Evolutionary conservation across 2,797 vertebrate genomes (phyloP), one percentile per base, ranked within the genome.

Genomic region (Leuciscus waleckii): DNA sequence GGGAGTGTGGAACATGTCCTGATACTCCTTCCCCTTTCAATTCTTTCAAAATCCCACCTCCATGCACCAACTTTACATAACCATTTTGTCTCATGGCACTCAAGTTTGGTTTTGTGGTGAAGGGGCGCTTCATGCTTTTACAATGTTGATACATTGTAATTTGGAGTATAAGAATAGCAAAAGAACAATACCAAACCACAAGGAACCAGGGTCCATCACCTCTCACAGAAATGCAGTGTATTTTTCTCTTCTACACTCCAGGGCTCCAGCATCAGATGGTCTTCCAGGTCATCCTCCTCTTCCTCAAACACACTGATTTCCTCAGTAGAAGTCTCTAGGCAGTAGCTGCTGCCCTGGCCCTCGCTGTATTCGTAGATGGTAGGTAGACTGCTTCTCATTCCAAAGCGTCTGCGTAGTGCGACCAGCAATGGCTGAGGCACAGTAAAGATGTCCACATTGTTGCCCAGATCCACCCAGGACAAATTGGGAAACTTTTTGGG

Each of bases 401-500:
- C 97, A 16, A 97, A 96, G 79, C 97, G 95, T 4, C 96, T 94
- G 21, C 96, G 94, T 88, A 98, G 92, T 7, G 97, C 96, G 5
- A 98, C 96, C 0, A 98, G 95, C 88, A 98, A 91, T 0, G 97
- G 96, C 92, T 98, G 97, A 0, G 97, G 97, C 90, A 98, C 94
- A 17, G 96, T 97, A 88, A 96, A 97, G 89, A 98, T 96, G 0
- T 98, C 96, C 67, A 96, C 90, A 0, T 97, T 99, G 95, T 99
- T 98, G 82, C 97, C 97, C 2, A 98, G 93, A 90, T 98, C 97
- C 0, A 98, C 93, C 97, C 97, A 98, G 90, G 96, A 96, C 91
- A 98, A 91, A 32, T 90, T 92, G 16, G 97, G 96, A 90, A 98
- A 98, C 90, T 91, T 95, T 88, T 89, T 87, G 2, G 93, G 90